Base-by-base conservation (phyloP, 2,113 vertebrate species). In the Micronycteris hirsuta region DNA sequence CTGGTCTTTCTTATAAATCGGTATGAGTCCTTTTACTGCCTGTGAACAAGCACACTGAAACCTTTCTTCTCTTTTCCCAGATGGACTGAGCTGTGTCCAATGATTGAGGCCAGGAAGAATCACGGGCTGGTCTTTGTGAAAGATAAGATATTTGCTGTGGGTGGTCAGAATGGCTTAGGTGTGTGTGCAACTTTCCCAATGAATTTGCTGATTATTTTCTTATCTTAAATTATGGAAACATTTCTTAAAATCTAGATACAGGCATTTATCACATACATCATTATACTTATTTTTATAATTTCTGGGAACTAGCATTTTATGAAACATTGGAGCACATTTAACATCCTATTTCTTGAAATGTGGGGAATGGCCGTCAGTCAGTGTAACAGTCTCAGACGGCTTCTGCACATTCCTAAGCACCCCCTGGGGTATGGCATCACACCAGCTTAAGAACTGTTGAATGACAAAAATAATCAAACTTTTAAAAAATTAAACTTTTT, bases 71-170 rank as follows among this genome's bases (percentile, higher is more conserved):
- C 61, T 94, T 94, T 87, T 93, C 92, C 94, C 97, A 99, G 99
- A 96, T 99, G 99, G 99, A 99, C 99, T 95, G 99, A 99, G 97
- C 98, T 99, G 71, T 99, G 99, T 98, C 99, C 99, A 78, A 99
- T 99, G 99, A 99, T 99, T 97, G 99, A 99, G 96, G 98, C 99
- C 93, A 99, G 99, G 97, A 99, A 99, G 98, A 99, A 99, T 97
- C 99, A 99, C 8, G 99, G 99, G 2, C 98, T 99, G 80, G 99
- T 99, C 68, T 99, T 99, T 95, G 99, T 99, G 91, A 99, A 99
- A 98, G 99, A 99, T 96, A 99, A 99, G 98, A 99, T 99, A 98
- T 99, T 99, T 97, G 99, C 99, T 97, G 99, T 99, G 76, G 99
- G 99, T 94, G 99, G 99, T 77, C 99, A 99, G 98, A 99, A 99